Evolutionary conservation across 2,888 invertebrate species (phyloP), one percentile per base, ranked within the genome.

Genomic region (Cantharis flavilabris): DNA sequence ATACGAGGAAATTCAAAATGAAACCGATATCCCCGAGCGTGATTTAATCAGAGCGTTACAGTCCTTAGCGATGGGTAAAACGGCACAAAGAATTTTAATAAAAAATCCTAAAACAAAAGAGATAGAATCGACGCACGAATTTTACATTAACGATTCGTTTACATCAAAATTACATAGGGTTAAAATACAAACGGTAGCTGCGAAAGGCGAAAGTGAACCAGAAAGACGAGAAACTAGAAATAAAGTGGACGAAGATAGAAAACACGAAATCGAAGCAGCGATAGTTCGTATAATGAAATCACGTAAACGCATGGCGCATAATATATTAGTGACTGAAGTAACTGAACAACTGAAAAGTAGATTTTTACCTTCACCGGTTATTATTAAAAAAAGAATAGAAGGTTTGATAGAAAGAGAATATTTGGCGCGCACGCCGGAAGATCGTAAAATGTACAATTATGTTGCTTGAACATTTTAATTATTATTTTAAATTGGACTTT

Each of bases 241-340:
- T 87, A 99, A 98, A 90, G 83, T 88, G 13, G 99, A 99, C 87
- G 99, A 99, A 89, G 99, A 99, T 89, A 93, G 99, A 83, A 99
- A 99, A 89, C 98, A 99, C 89, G 99, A 99, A 91, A 99, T 99
- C 83, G 99, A 99, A 90, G 99, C 99, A 71, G 99, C 99, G 80
- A 98, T 99, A 87, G 99, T 99, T 81, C 93, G 98, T 87, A 98
- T 99, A 87, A 99, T 99, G 99, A 99, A 99, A 90, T 96, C 98
- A 70, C 92, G 99, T 82, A 98, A 98, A 91, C 94, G 95, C 85
- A 95, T 99, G 94, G 92, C 95, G 88, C 97, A 97, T 90, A 98
- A 98, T 88, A 93, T 97, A 84, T 92, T 99, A 82, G 97, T 99
- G 80, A 94, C 98, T 63, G 98, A 99, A 92, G 98, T 99, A 82